A percentile compares a stretch with the other conserved stretches of the same genome.
Conservation (phyloP, 1,140 invertebrate genomes). For the Dolichoris vasculosae region DNA sequence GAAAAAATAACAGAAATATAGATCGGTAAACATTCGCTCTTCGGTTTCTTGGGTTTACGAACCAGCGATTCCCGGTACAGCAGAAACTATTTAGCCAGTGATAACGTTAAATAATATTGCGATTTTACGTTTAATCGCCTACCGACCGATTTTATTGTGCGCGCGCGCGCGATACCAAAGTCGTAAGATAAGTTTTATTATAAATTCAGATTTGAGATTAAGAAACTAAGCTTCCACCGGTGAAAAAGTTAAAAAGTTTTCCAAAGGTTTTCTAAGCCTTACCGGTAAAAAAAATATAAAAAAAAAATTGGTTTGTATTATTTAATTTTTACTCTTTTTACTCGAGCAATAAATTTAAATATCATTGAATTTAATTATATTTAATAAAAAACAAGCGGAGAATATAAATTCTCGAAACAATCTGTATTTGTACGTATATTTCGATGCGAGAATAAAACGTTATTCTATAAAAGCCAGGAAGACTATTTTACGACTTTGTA, state of each 20-base stretch:
- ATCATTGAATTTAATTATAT: background rate
- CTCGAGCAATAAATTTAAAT: background rate
- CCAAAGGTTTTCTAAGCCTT: no score
- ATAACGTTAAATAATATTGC: background rate
- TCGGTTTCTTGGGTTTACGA: background rate
- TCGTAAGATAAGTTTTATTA: background rate
- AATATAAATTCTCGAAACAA: background rate
- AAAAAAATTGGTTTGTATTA: no score
- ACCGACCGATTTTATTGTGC: background rate
- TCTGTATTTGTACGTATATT: background rate
- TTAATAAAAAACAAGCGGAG: background rate
- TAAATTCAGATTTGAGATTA: background rate
- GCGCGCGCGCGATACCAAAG: background rate
- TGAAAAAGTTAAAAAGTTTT: no score
- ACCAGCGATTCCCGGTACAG: background rate
- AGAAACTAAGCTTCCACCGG: no score
- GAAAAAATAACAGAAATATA: background rate
- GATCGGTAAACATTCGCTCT: slow-evolving; percentile 10
- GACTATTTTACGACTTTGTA: background rate
- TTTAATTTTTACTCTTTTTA: no score
- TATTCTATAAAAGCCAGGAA: background rate
- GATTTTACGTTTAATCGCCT: background rate
- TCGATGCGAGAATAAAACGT: background rate
- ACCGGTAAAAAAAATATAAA: no score
- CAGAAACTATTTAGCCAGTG: background rate